Evolutionary conservation across 2,797 vertebrate species (phyloP), one percentile per base, ranked within the genome.

Genomic region (Gallirallus australis): DNA sequence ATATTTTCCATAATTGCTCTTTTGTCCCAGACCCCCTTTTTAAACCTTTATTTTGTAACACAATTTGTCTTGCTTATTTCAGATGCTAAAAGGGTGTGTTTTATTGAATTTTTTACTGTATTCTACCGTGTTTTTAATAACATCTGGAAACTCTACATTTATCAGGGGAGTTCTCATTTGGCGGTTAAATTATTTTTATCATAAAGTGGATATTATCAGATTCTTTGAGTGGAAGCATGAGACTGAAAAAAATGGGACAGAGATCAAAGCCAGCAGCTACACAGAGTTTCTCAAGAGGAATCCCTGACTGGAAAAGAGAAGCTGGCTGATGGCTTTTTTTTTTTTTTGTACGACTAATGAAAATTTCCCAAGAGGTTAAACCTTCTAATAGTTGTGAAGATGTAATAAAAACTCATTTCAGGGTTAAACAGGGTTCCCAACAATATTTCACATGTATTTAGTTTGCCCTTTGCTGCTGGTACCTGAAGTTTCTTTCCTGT

Each of bases 111-210:
- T 89, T 80, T 84, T 71, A 82, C 73, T 66, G 45, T 78, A 68
- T 78, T 81, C 50, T 35, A 2, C 68, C 27, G 16, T 47, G 59
- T 12, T 94, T 78, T 94, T 39, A 61, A 89, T 87, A 91, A 66
- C 61, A 65, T 65, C 14, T 30, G 91, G 84, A 81, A 88, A 91
- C 21, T 63, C 81, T 56, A 20, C 27, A 65, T 94, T 93, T 91
- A 71, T 71, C 89, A 78, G 19, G 89, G 61, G 69, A 81, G 14
- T 65, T 78, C 71, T 95, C 35, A 88, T 94, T 86, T 93, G 85
- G 42, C 70, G 91, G 63, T 91, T 89, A 93, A 82, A 94, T 96
- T 89, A 66, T 84, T 94, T 96, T 84, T 94, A 53, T 91, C 69
- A 42, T 82, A 12, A 90, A 93, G 19, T 83, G 69, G 59, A 48